Percentiles rank a stretch among this genome's conserved stretches.
Conservation (phyloP, 2,888 invertebrate genomes). For the Sesamia inferens region DNA sequence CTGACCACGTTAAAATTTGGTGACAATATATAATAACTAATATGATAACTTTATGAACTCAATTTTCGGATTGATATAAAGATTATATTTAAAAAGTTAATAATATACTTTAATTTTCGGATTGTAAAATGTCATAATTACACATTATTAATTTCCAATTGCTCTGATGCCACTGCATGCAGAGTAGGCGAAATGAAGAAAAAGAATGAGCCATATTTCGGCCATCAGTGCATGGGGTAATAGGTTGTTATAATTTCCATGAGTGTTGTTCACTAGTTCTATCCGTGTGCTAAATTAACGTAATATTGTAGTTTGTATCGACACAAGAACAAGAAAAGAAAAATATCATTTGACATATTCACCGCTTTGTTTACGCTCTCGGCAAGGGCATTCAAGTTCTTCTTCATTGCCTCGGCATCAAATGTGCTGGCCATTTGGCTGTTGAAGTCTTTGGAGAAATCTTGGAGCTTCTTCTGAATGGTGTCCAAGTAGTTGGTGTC, state of each 20-base stretch:
- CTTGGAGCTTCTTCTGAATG: constrained; percentile 43
- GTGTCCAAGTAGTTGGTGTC: constrained; percentile 31
- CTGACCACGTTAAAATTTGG: too few species aligned
- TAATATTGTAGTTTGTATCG: neutral
- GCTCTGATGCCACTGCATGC: too few species aligned
- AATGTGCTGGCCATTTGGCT: constrained; percentile 39
- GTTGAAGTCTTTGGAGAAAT: constrained; percentile 41
- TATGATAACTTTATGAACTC: too few species aligned
- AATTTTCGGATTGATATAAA: too few species aligned
- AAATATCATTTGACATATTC: neutral
- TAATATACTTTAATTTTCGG: too few species aligned
- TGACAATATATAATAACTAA: too few species aligned
- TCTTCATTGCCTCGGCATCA: constrained; percentile 51
- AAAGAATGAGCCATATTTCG: too few species aligned
- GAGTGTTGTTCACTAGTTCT: neutral
- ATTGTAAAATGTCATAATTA: too few species aligned
- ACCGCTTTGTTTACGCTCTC: constrained; percentile 52
- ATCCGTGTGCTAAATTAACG: neutral
- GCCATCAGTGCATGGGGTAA: neutral
- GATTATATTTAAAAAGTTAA: too few species aligned
- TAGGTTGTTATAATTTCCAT: neutral
- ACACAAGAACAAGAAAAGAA: neutral
- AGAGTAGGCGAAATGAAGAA: too few species aligned
- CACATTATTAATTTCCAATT: too few species aligned
- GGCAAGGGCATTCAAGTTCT: constrained; percentile 37